Conservation (phyloP, 2,113 vertebrate genomes). For the Atlantisia rogersi region DNA sequence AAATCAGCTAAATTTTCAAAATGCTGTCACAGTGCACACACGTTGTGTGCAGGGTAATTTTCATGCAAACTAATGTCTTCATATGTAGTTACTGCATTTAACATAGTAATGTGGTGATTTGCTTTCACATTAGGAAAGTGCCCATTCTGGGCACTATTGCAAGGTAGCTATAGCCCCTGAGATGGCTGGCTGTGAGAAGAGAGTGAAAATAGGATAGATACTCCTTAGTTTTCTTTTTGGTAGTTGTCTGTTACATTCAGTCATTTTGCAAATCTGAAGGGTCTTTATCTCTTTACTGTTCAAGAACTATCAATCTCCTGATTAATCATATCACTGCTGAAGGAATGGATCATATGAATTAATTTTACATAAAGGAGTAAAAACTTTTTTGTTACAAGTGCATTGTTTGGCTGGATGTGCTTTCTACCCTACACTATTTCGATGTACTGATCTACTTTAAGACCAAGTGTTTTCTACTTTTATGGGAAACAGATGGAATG, state of each 20-base stretch:
- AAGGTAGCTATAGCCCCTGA: not conserved
- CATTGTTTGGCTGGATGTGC: not conserved
- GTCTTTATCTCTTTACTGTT: not conserved
- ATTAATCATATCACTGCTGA: not conserved
- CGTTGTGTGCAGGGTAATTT: not conserved
- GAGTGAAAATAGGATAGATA: not conserved
- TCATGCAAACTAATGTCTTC: not conserved
- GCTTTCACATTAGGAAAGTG: not conserved
- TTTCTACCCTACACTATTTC: not conserved
- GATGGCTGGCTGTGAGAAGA: not conserved
- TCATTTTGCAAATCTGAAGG: not conserved
- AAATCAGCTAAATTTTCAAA: not conserved
- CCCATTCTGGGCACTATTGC: not conserved
- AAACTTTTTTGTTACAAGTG: not conserved
- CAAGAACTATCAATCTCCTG: not conserved
- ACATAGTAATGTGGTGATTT: not conserved
- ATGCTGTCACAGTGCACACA: fast-evolving
- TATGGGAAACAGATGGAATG: constrained; percentile 73
- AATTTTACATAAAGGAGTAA: not conserved
- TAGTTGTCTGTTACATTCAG: not conserved
- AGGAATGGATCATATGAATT: not conserved
- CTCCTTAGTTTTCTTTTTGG: not conserved
- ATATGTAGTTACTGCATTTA: not conserved
- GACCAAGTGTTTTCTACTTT: constrained; percentile 63
- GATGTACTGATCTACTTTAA: constrained; percentile 36